Evolutionary conservation across 2,113 vertebrate species (phyloP), one percentile per base, ranked within the genome.

Genomic region (Taxidea taxus): DNA sequence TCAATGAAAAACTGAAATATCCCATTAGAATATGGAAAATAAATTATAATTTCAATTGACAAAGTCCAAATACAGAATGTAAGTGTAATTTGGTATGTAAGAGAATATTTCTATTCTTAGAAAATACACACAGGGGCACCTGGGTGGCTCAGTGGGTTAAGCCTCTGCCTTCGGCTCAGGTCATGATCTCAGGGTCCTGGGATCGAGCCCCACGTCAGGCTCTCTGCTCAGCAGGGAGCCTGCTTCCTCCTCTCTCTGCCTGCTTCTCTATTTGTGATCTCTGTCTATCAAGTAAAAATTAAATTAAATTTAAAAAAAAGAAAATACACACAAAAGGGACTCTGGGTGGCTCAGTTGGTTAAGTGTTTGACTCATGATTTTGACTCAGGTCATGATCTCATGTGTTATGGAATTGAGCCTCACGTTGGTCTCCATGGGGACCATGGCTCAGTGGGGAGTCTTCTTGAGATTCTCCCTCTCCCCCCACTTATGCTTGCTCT

Each of bases 1-100:
- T 90, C 82, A 90, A 16, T 42, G 44, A 66, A 95, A 94, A 91
- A 80, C 11, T 84, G n/a, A 18, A 84, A 72, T 93, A 87, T 51
- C 27, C 78, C 5, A 64, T 92, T 87, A 91, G 64, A 90, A 83
- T 56, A 82, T 5, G 21, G 42, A 82, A 87, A 77, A 64, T 10
- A 31, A 94, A 87, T 75, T 74, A 16, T 20, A 93, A 78, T 78
- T 87, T 78, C 42, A 85, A 90, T 7, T 58, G 34, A 95, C 42
- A 95, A 83, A 83, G 93, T 18, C 75, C 15, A 47, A 25, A 78
- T 58, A 80, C 49, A 54, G 18, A 54, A 75, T 44, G 25, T 68
- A 97, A 75, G 3, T 77, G 15, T 78, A 37, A 6, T 92, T 44
- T 12, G 12, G 47, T 25, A 20, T 39, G 3, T 68, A 60, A 92